Evolutionary conservation across 2,888 invertebrate genomes (phyloP).

Genomic region (Mythimna albipuncta): DNA sequence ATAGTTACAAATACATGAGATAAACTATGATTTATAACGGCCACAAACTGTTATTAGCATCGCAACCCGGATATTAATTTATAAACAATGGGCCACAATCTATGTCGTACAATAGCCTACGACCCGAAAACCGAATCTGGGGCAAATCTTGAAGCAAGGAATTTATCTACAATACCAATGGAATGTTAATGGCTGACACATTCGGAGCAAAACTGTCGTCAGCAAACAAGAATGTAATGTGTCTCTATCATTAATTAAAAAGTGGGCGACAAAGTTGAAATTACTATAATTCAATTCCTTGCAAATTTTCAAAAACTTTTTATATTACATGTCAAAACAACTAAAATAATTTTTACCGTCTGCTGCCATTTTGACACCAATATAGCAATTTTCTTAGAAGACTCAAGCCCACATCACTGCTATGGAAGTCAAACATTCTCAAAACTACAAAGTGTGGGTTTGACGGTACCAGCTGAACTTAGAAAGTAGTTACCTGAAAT

Average conservation of each 20-base stretch:
- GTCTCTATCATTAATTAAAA: neutral
- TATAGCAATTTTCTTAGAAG: too few relatives aligned
- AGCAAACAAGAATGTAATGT: conserved; percentile 59
- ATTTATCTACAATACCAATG: conserved; percentile 67
- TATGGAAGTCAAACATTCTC: too few relatives aligned
- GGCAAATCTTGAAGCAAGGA: conserved; percentile 68
- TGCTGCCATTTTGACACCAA: too few relatives aligned
- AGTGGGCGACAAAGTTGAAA: neutral
- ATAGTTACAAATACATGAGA: conserved; percentile 44
- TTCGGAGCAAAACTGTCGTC: conserved; percentile 62
- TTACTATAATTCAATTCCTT: neutral
- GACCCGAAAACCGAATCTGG: conserved; percentile 70
- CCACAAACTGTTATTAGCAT: conserved; percentile 54
- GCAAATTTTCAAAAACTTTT: too few relatives aligned
- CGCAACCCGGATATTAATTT: conserved; percentile 66
- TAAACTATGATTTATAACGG: conserved; percentile 58
- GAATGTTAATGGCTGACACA: conserved; percentile 73
- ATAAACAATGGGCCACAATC: conserved; percentile 65
- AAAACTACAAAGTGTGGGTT: too few relatives aligned
- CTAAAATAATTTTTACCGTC: too few relatives aligned
- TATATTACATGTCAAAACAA: too few relatives aligned
- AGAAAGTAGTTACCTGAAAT: too few relatives aligned
- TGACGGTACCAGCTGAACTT: too few relatives aligned
- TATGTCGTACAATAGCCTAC: conserved; percentile 66
- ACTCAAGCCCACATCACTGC: too few relatives aligned